Base-by-base conservation (phyloP, 2,797 vertebrate species). In the Chromobotia macracanthus region DNA sequence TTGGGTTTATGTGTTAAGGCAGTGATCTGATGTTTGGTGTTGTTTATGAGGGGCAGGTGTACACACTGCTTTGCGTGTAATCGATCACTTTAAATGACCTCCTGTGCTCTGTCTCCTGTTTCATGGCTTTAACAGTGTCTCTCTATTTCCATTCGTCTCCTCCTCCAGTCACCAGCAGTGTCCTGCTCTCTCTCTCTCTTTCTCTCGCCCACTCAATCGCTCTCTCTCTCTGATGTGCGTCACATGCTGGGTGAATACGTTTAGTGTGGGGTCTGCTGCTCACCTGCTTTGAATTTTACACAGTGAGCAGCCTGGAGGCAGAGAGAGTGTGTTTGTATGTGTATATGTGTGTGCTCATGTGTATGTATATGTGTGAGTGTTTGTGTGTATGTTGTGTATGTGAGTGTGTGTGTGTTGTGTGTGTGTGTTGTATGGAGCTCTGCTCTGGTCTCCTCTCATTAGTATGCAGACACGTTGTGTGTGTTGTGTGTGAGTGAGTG, bases 261-360 rank as follows among this genome's bases (percentile, higher is more conserved):
- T 44, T 56, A 7, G 61, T 58, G 46, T 10, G 31, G 41, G 46
- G 19, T 13, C 58, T 73, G 61, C 21, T 71, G 35, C 28, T 74
- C 50, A 68, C 74, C 74, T 76, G 53, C 75, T 77, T 75, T 68
- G 73, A 75, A 66, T 75, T 68, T 56, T 48, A 68, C 64, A 76
- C 28, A 21, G 38, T 13, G 75, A 68, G 75, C 58, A 41, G 64
- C 23, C 51, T 77, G 6, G 21, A 65, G 50, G 58, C 60, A 38
- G 46, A n/a, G n/a, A n/a, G n/a, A n/a, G n/a, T n/a, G n/a, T n/a
- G n/a, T n/a, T n/a, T n/a, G n/a, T 58, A 53, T 25, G 2, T 61
- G 38, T 18, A 31, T 1, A 1, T 55, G 28, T 35, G n/a, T n/a
- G n/a, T n/a, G n/a, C n/a, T n/a, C n/a, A n/a, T n/a, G n/a, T n/a